A percentile compares a stretch with the other conserved stretches of the same genome.
Evolutionary conservation across 2,888 invertebrate genomes (phyloP).

Genomic region (Athalia cordata): DNA sequence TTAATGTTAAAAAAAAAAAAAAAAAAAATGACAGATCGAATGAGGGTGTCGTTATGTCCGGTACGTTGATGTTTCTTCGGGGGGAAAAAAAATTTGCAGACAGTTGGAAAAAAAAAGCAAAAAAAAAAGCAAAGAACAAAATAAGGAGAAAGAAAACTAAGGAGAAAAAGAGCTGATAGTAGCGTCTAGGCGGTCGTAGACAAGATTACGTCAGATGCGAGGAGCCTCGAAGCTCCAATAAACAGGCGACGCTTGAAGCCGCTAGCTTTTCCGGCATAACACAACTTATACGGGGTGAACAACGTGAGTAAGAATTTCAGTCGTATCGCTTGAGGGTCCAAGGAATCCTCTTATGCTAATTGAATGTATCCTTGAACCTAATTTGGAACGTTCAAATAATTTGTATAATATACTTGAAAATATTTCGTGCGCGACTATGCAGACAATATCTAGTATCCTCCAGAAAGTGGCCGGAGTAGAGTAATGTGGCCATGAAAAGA

Average conservation of each 20-base stretch:
- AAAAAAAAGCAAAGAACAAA: neutral
- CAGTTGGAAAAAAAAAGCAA: conserved; percentile 12
- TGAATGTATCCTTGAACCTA: no score
- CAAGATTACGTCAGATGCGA: conserved; percentile 45
- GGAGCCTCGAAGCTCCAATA: conserved; percentile 37
- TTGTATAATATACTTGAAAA: no score
- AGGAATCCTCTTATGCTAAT: no score
- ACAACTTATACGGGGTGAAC: conserved; percentile 4
- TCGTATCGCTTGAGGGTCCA: no score
- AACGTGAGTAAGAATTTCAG: no score
- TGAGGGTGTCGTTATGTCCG: neutral
- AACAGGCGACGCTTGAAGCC: conserved; percentile 35
- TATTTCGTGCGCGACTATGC: no score
- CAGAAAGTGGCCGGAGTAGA: no score
- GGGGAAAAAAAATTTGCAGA: conserved; percentile 18
- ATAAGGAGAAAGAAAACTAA: neutral
- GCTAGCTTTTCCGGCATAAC: conserved; percentile 35
- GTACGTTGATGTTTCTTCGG: conserved; percentile 5
- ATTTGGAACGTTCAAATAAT: no score
- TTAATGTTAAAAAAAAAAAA: neutral
- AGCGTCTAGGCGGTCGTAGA: conserved; percentile 46
- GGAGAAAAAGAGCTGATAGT: conserved; percentile 51
- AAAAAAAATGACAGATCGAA: neutral
- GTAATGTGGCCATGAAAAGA: no score
- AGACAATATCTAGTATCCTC: no score